These are phyloP conservation scores for Caenorhabditis sinica DNA, from an alignment of 2,888 invertebrate genomes.

Conservation along the genomic window DNA sequence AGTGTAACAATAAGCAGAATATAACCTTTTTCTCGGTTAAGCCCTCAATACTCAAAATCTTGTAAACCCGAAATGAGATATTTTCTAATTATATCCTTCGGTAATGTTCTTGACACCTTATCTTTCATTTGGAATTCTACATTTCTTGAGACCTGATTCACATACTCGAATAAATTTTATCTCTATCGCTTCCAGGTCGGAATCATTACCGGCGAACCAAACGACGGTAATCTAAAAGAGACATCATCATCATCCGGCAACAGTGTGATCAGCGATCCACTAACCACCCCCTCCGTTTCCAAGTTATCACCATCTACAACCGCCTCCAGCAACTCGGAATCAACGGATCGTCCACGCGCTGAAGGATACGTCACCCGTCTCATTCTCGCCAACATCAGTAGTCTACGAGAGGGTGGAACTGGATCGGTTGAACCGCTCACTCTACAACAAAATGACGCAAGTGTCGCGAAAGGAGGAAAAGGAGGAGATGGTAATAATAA, in stretches of 20 bases:
- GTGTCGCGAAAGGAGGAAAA: constrained; percentile 46
- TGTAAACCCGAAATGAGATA: no score
- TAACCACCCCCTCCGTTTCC: constrained; percentile 44
- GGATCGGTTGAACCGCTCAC: constrained; percentile 65
- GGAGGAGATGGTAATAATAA: constrained; percentile 36
- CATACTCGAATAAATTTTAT: neutral
- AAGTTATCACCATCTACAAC: constrained; percentile 31
- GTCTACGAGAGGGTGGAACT: constrained; percentile 50
- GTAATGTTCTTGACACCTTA: no score
- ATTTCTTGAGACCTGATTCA: no score
- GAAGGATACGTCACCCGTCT: constrained; percentile 67
- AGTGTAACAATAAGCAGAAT: no score
- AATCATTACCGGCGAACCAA: constrained; percentile 70
- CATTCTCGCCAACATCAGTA: constrained; percentile 65
- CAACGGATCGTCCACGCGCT: constrained; percentile 56
- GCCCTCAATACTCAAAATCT: no score
- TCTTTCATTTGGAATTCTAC: no score
- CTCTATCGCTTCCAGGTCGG: constrained; percentile 37
- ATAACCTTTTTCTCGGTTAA: no score
- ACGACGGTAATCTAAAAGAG: constrained; percentile 60
- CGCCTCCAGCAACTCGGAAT: constrained; percentile 14
- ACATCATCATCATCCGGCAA: constrained; percentile 38
- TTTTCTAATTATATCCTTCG: no score
- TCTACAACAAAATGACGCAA: constrained; percentile 64
- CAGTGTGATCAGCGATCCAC: constrained; percentile 57